Percentiles rank a stretch among this genome's conserved stretches.
Evolutionary conservation across 2,888 invertebrate genomes (phyloP).

Genomic region (Andrena dorsata): DNA sequence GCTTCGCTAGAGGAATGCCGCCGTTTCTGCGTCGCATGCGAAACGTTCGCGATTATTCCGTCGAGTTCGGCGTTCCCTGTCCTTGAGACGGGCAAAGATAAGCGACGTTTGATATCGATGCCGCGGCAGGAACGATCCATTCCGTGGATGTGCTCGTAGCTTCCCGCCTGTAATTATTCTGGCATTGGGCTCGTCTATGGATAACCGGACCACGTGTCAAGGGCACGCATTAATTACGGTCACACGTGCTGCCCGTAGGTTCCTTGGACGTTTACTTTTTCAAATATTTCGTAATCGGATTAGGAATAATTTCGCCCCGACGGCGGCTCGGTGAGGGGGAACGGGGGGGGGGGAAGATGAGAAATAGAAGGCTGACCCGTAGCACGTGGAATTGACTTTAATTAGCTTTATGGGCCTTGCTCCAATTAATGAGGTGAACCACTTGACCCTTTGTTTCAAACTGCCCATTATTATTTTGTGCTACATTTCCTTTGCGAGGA

Average conservation of each 20-base stretch:
- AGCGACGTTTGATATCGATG: background rate
- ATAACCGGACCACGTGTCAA: slow-evolving; percentile 68
- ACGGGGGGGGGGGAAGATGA: background rate
- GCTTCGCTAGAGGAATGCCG: background rate
- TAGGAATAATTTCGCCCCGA: background rate
- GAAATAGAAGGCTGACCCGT: slow-evolving; percentile 41
- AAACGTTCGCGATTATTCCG: background rate
- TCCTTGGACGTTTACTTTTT: slow-evolving; percentile 38
- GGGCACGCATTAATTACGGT: slow-evolving; percentile 65
- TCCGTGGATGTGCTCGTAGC: slow-evolving; percentile 14
- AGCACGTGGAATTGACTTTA: slow-evolving; percentile 45
- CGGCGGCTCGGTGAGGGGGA: background rate
- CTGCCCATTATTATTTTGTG: slow-evolving; percentile 41
- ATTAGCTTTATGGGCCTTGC: slow-evolving; percentile 55
- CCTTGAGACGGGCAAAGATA: background rate
- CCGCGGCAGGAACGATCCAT: slow-evolving; percentile 1
- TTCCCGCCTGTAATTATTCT: slow-evolving; percentile 62
- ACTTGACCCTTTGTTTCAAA: slow-evolving; percentile 48
- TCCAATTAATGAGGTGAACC: slow-evolving; percentile 58
- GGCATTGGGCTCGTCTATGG: slow-evolving; percentile 55
- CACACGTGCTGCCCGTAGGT: slow-evolving; percentile 46
- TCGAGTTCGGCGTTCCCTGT: background rate
- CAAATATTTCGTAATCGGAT: slow-evolving; percentile 27
- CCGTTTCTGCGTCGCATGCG: background rate
- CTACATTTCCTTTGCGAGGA: slow-evolving; percentile 37